Base-by-base conservation (phyloP, 1,140 invertebrate genomes). In the Samia ricini region DNA sequence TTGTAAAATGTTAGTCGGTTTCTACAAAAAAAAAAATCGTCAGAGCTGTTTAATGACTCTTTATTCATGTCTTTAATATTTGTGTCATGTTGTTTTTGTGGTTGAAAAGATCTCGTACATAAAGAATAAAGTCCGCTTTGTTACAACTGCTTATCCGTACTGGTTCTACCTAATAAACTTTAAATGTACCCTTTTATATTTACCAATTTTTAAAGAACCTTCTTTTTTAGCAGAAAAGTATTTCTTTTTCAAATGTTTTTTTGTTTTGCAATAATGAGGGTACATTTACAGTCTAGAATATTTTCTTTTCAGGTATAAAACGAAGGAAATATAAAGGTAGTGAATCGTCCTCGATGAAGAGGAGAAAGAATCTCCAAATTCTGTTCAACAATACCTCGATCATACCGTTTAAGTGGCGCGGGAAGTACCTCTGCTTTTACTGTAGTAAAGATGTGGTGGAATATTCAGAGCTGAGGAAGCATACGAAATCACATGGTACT, bases 391-490 rank as follows among this genome's bases (percentile, higher is more conserved):
- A 83, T 63, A 89, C 85, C 0, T 70, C 84, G 1, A 76, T 88
- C 2, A 83, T 89, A 75, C 87, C 87, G 4, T 89, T 89, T 63
- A 89, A 89, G 68, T 89, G 85, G 83, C 72, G 85, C n/a, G 87
- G 87, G 5, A 84, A 84, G 64, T 89, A 88, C 67, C 63, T 85
- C 0, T 89, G 87, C 58, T 89, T 89, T 59, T 85, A 81, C 69
- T 89, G 87, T 58, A 88, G 87, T 57, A 87, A 84, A 73, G 75
- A 88, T 61, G 68, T 85, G 2, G 55, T 72, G 0, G 77, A 83
- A 20, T 88, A 85, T 57, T 50, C 63, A 0, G 85, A 86, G 52
- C 50, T 89, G 5, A 72, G 76, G 24, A 78, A 74, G 36, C 87
- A 89, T 26, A 89, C 87, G 0, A 87, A 81, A 57, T 79, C 75